phyloP scores from a whole-genome alignment of 2,113 vertebrate species.

The Noctilio leporinus region DNA sequence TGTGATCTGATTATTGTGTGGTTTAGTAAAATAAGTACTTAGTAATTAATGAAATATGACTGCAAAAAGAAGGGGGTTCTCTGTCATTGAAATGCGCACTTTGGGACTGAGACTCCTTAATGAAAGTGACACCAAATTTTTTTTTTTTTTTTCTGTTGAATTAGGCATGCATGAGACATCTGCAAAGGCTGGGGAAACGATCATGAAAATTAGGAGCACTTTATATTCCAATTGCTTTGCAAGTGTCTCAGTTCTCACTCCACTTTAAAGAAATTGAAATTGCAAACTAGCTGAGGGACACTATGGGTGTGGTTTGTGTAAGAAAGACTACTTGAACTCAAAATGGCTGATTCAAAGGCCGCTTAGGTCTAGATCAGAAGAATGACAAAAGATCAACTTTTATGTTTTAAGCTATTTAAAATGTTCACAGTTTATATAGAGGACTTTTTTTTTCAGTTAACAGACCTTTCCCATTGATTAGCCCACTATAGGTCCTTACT shows the following conservation, averaged over 20 bases:
- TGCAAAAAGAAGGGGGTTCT: neutral
- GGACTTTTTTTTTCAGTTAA: neutral
- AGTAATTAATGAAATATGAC: neutral
- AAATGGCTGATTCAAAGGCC: neutral
- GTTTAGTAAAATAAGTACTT: constrained; percentile 41
- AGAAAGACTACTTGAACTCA: neutral
- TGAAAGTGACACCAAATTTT: neutral
- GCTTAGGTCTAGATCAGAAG: neutral
- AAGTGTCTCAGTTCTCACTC: constrained; percentile 4
- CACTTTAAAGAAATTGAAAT: neutral
- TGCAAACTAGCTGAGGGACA: neutral
- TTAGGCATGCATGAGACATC: neutral
- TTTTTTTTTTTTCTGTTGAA: neutral
- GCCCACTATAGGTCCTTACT: neutral
- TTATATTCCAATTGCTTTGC: neutral
- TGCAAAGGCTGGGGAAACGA: neutral
- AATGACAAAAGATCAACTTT: neutral
- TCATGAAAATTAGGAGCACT: constrained; percentile 19
- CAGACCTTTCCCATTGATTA: neutral
- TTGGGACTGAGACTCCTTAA: neutral
- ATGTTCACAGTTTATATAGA: neutral
- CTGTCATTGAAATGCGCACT: neutral
- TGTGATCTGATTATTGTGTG: neutral
- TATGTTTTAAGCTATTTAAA: neutral
- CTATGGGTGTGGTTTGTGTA: neutral